Evolutionary conservation across 2,113 vertebrate species (phyloP).

Genomic region (Macrotis lagotis): DNA sequence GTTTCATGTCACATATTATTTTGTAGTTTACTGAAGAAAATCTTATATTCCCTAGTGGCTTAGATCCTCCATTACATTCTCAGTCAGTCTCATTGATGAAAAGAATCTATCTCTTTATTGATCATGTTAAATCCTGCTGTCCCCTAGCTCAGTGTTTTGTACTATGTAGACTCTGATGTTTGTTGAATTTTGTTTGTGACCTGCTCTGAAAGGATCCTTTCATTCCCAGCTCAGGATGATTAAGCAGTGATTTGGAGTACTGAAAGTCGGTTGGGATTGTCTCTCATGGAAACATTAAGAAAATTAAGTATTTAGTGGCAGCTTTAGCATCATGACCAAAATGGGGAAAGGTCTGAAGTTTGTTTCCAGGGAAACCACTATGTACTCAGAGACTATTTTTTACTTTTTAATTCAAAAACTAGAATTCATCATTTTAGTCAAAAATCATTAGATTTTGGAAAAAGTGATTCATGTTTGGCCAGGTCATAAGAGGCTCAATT

Average conservation of each 20-base stretch:
- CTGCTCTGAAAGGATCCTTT: background rate
- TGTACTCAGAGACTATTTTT: background rate
- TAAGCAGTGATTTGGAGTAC: background rate
- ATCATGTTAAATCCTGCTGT: background rate
- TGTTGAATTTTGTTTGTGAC: background rate
- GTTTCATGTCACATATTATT: background rate
- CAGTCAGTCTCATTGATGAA: background rate
- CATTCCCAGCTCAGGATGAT: background rate
- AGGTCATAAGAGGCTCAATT: background rate
- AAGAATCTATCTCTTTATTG: background rate
- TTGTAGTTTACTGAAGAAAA: background rate
- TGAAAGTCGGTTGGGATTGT: background rate
- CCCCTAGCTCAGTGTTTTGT: background rate
- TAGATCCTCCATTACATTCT: background rate
- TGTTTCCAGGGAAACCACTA: background rate
- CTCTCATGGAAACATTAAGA: background rate
- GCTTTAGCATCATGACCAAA: background rate
- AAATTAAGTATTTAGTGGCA: background rate
- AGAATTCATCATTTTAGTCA: background rate
- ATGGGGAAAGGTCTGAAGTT: background rate
- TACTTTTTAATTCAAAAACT: background rate
- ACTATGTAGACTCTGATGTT: background rate
- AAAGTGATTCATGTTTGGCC: background rate
- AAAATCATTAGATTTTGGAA: background rate
- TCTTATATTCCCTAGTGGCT: background rate